Evolutionary conservation across 2,888 invertebrate genomes (phyloP).

Genomic region (Oscheius sp.): DNA sequence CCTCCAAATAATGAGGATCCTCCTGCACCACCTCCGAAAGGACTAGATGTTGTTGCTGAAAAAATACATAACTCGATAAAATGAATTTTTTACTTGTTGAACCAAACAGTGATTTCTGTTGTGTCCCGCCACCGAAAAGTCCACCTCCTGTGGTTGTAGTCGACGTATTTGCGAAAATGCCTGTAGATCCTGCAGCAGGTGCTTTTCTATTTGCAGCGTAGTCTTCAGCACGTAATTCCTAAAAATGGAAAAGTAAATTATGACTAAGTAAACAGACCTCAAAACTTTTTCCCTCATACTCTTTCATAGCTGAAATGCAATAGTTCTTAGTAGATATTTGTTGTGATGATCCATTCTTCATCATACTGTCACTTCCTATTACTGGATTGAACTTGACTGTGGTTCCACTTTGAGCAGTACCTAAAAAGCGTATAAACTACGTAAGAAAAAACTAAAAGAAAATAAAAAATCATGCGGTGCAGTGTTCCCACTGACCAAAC

Average conservation of each 20-base stretch:
- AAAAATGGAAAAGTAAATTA: slow-evolving; percentile 36
- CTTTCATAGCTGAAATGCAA: slow-evolving; percentile 98
- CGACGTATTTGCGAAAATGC: slow-evolving; percentile 50
- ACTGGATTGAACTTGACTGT: slow-evolving; percentile 85
- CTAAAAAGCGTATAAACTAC: not conserved
- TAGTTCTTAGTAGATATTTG: slow-evolving; percentile 92
- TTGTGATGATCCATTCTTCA: slow-evolving; percentile 84
- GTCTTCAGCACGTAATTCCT: slow-evolving; percentile 91
- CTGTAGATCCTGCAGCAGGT: slow-evolving; percentile 45
- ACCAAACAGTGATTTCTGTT: slow-evolving; percentile 53
- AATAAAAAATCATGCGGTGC: slow-evolving; percentile 5
- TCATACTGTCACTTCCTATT: slow-evolving; percentile 88
- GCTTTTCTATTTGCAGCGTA: slow-evolving; percentile 91
- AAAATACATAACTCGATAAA: not conserved
- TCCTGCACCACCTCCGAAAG: slow-evolving; percentile 48
- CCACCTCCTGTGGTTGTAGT: slow-evolving; percentile 51
- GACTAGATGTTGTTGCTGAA: slow-evolving; percentile 36
- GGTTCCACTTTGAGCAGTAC: slow-evolving; percentile 78
- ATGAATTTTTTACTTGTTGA: not conserved
- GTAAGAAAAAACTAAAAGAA: too few relatives aligned
- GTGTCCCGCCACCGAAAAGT: slow-evolving; percentile 67
- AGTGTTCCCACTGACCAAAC: slow-evolving; percentile 21
- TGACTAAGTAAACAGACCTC: slow-evolving; percentile 77
- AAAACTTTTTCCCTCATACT: slow-evolving; percentile 91
- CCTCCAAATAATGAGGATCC: slow-evolving; percentile 52